phyloP scores from a whole-genome alignment of 2,797 vertebrate species.

The Nannoperca australis region DNA sequence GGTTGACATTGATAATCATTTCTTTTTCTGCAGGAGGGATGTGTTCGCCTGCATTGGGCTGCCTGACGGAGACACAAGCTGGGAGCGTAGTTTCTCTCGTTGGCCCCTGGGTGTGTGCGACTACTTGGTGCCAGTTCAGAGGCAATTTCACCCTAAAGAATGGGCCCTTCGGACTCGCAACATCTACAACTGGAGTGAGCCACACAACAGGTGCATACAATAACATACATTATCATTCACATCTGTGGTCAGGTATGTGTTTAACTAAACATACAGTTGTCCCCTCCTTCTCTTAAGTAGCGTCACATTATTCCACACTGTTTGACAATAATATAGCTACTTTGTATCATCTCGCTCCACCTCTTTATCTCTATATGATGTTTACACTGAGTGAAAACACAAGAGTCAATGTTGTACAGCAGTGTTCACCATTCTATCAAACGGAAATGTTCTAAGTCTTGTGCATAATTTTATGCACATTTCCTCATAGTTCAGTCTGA shows the following conservation, averaged over 20 bases:
- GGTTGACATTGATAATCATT: neutral
- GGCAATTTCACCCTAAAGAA: conserved; percentile 87
- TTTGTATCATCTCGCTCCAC: neutral
- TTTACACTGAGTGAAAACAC: neutral
- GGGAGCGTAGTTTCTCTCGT: conserved; percentile 89
- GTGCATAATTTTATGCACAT: neutral
- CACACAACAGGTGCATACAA: conserved; percentile 81
- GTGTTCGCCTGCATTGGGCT: conserved; percentile 95
- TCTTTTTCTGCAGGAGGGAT: conserved; percentile 85
- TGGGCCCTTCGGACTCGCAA: conserved; percentile 89
- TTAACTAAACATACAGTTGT: neutral
- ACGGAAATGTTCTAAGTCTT: neutral
- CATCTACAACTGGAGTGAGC: conserved; percentile 95
- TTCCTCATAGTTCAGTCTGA: neutral
- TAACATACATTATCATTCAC: neutral
- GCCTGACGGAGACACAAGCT: conserved; percentile 92
- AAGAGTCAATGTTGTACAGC: neutral
- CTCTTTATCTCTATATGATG: neutral
- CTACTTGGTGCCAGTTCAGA: conserved; percentile 87
- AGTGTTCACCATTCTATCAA: neutral
- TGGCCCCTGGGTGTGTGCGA: conserved; percentile 97
- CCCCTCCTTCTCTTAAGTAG: neutral
- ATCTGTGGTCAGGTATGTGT: neutral
- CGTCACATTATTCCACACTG: neutral
- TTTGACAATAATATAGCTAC: neutral